Evolutionary conservation across 2,113 vertebrate species (phyloP).

Genomic region (Mastomys coucha): DNA sequence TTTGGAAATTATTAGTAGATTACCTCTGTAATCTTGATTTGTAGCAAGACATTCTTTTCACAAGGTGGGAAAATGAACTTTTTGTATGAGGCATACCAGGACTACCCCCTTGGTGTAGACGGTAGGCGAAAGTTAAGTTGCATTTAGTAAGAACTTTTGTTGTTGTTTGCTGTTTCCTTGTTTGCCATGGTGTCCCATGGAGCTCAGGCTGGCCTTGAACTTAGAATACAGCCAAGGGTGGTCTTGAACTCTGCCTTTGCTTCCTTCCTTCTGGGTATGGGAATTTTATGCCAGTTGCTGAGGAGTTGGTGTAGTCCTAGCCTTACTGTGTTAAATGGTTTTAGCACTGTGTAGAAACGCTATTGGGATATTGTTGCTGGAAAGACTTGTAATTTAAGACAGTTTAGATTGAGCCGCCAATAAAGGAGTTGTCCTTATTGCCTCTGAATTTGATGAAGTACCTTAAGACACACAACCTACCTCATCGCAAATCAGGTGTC

Average conservation of each 20-base stretch:
- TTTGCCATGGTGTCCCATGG: background rate
- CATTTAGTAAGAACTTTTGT: slow-evolving; percentile 8
- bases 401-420: background rate
- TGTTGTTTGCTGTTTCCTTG: background rate
- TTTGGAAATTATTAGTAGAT: slow-evolving; percentile 36
- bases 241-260: background rate
- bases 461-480: background rate
- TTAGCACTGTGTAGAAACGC: background rate
- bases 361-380: background rate
- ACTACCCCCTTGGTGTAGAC: background rate
- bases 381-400: slow-evolving; percentile 6
- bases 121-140: background rate
- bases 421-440: background rate
- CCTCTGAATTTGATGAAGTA: slow-evolving; percentile 7
- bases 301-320: background rate
- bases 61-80: background rate
- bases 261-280: background rate
- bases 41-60: slow-evolving; percentile 42
- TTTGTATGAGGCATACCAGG: background rate
- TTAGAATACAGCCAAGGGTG: background rate
- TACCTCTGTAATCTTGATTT: background rate
- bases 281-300: slow-evolving; percentile 14
- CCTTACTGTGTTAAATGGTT: background rate
- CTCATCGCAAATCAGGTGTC: background rate
- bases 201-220: background rate